Percentiles rank a stretch among this genome's conserved stretches.
Conservation (phyloP, 2,797 vertebrate species). For the Coranthus polyacanthus region DNA sequence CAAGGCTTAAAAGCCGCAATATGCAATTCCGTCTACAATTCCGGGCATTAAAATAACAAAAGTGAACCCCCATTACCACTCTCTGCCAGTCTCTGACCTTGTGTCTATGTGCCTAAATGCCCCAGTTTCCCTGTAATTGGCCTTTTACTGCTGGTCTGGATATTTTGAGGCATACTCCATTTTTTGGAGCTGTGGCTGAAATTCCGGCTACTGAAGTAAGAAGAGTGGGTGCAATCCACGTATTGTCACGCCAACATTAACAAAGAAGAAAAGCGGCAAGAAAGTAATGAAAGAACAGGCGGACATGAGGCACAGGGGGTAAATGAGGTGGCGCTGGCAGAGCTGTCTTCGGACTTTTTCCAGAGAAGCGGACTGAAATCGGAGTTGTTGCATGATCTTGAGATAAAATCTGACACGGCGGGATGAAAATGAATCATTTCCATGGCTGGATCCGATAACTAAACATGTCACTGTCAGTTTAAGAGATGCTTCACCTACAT, state of each 20-base stretch:
- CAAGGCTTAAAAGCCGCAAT: not conserved
- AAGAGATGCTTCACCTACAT: no score
- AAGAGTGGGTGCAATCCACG: constrained; percentile 32
- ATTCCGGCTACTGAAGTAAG: constrained; percentile 52
- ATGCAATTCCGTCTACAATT: not conserved
- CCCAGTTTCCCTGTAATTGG: constrained; percentile 27
- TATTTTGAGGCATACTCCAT: constrained; percentile 14
- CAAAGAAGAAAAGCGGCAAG: constrained; percentile 46
- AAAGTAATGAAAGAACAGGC: constrained; percentile 23
- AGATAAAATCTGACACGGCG: constrained; percentile 41
- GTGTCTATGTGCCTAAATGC: constrained; percentile 6
- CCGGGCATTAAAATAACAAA: constrained; percentile 16
- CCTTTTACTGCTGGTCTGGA: constrained; percentile 15
- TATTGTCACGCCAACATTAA: constrained; percentile 45
- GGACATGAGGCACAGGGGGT: constrained; percentile 35
- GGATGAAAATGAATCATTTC: constrained; percentile 21
- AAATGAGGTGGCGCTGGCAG: constrained; percentile 16
- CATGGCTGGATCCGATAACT: no score
- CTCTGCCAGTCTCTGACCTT: constrained; percentile 7
- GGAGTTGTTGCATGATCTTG: not conserved
- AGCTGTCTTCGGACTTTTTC: not conserved
- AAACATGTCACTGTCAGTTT: no score
- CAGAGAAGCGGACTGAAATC: no score
- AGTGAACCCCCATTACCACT: not conserved
- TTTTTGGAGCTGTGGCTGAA: constrained; percentile 13